Percentiles rank a stretch among this genome's conserved stretches.
phyloP scores from a whole-genome alignment of 2,888 invertebrate genomes.

The Keiferia lycopersicella region DNA sequence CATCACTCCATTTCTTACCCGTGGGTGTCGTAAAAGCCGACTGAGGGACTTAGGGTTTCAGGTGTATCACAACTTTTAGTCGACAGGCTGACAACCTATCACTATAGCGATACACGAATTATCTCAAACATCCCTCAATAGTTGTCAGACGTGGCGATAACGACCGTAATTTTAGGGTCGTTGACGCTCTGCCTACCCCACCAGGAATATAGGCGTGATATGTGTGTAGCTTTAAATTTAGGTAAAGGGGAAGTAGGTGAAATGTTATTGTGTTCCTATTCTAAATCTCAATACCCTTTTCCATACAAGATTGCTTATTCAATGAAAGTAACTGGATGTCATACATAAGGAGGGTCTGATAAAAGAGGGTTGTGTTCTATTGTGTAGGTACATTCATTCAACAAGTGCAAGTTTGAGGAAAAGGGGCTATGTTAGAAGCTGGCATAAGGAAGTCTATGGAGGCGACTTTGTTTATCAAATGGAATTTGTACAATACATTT shows the following conservation, averaged over 20 bases:
- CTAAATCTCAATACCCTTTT: not conserved
- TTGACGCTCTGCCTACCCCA: too few species aligned
- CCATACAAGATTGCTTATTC: not conserved
- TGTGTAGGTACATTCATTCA: conserved; percentile 36
- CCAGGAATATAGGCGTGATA: too few species aligned
- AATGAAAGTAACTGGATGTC: conserved; percentile 16
- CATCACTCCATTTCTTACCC: too few species aligned
- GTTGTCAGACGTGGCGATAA: too few species aligned
- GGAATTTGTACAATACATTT: not conserved
- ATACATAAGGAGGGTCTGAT: conserved; percentile 2
- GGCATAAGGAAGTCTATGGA: not conserved
- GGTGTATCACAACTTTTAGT: too few species aligned
- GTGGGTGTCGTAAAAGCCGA: too few species aligned
- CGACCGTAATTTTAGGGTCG: too few species aligned
- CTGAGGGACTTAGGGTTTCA: too few species aligned
- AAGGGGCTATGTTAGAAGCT: conserved; percentile 47
- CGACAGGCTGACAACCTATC: too few species aligned
- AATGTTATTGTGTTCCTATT: not conserved
- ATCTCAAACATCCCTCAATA: too few species aligned
- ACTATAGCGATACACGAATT: too few species aligned
- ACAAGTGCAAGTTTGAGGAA: conserved; percentile 54
- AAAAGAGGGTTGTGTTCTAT: conserved; percentile 50
- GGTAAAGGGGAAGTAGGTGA: not conserved
- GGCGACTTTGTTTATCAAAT: not conserved
- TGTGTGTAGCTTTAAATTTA: too few species aligned